A percentile compares a stretch with the other conserved stretches of the same genome.
Conservation (phyloP, 2,888 invertebrate genomes). For the Drosophila suboccidentalis region DNA sequence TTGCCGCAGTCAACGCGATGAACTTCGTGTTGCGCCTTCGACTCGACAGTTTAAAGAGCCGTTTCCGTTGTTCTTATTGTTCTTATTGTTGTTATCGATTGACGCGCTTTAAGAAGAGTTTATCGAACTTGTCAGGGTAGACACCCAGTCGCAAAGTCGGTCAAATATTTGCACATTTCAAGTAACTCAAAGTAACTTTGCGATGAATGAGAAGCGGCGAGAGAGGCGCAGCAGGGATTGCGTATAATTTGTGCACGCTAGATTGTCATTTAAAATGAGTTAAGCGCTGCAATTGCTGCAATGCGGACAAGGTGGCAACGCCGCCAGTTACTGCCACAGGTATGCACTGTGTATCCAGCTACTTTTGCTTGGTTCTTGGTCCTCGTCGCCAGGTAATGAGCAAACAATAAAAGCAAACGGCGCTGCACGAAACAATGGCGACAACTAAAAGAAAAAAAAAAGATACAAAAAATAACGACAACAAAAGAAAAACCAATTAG, state of each 20-base stretch:
- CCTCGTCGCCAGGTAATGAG: slow-evolving; percentile 74
- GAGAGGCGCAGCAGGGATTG: not conserved
- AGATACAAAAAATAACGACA: slow-evolving; percentile 6
- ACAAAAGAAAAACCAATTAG: slow-evolving; percentile 68
- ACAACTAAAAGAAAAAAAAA: slow-evolving; percentile 15
- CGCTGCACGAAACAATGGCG: slow-evolving; percentile 73
- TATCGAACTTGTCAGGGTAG: slow-evolving; percentile 69
- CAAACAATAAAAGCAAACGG: slow-evolving; percentile 80
- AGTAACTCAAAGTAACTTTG: slow-evolving; percentile 24
- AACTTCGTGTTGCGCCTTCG: slow-evolving; percentile 63
- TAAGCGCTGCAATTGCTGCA: slow-evolving; percentile 76
- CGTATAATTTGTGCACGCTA: slow-evolving; percentile 82
- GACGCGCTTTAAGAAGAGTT: slow-evolving; percentile 75
- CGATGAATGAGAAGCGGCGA: slow-evolving; percentile 15
- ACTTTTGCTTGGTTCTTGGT: slow-evolving; percentile 30
- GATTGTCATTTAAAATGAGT: slow-evolving; percentile 84
- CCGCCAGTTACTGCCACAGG: slow-evolving; percentile 7
- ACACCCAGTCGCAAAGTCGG: slow-evolving; percentile 41
- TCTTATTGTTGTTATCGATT: slow-evolving; percentile 61
- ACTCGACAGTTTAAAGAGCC: slow-evolving; percentile 66
- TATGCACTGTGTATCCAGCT: slow-evolving; percentile 6
- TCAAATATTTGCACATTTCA: slow-evolving; percentile 55
- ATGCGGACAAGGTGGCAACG: slow-evolving; percentile 64
- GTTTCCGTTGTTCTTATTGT: slow-evolving; percentile 50
- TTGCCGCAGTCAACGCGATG: slow-evolving; percentile 80